These are phyloP conservation scores for Troides helena DNA, from an alignment of 2,888 invertebrate species.

Conservation along the genomic window DNA sequence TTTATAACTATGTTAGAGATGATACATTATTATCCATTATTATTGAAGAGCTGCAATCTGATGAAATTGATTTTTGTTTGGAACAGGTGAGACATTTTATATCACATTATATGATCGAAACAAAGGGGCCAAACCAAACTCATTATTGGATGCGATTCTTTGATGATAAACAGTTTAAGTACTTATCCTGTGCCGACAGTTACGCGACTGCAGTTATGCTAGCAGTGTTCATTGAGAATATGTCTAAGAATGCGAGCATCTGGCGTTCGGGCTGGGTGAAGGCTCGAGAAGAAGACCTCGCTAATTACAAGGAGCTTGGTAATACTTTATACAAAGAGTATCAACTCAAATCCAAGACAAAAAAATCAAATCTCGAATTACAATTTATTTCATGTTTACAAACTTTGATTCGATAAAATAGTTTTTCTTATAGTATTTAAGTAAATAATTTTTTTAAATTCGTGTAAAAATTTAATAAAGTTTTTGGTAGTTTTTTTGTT, in stretches of 20 bases:
- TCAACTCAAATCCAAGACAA: not conserved
- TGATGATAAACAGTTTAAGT: conserved; percentile 31
- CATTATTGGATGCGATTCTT: conserved; percentile 37
- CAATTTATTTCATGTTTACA: too few relatives aligned
- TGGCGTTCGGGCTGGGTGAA: conserved; percentile 36
- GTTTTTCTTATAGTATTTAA: too few relatives aligned
- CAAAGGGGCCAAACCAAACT: conserved; percentile 22
- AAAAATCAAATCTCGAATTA: too few relatives aligned
- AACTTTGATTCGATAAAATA: too few relatives aligned
- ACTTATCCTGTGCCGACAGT: conserved; percentile 33
- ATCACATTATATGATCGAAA: conserved; percentile 26
- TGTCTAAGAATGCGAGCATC: conserved; percentile 16
- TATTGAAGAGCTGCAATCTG: conserved; percentile 26
- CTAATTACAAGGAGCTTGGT: conserved; percentile 9
- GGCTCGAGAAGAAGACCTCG: conserved; percentile 11
- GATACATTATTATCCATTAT: conserved; percentile 4
- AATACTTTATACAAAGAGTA: conserved; percentile 7
- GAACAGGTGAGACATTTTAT: conserved; percentile 26
- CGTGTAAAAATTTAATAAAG: too few relatives aligned
- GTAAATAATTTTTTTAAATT: too few relatives aligned
- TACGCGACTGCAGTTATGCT: conserved; percentile 34
- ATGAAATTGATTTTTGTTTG: conserved; percentile 33
- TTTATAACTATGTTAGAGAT: not conserved
- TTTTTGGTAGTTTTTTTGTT: too few relatives aligned
- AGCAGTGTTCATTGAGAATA: conserved; percentile 33